A percentile compares a stretch with the other conserved stretches of the same genome.
These are phyloP conservation scores for Trinectes maculatus DNA, from an alignment of 2,113 vertebrate species.

Conservation along the genomic window DNA sequence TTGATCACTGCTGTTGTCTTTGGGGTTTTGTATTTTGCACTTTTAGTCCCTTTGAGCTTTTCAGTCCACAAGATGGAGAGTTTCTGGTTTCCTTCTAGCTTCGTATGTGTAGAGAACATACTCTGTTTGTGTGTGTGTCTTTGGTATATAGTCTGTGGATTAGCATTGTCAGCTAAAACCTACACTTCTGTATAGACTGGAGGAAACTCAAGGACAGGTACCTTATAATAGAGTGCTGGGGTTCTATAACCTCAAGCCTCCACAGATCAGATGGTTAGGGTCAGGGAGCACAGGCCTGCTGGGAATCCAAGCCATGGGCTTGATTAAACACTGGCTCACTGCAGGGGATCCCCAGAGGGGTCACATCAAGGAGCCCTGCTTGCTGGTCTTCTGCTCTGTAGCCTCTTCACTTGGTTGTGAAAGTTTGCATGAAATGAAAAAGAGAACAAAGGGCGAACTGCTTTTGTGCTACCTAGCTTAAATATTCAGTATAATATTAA, in stretches of 20 bases:
- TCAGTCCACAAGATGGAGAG: not conserved
- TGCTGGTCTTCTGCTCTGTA: slow-evolving; percentile 35
- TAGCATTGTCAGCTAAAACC: slow-evolving; percentile 53
- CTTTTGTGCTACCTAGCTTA: not conserved
- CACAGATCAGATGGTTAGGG: slow-evolving; percentile 75
- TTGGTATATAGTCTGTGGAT: slow-evolving; percentile 20
- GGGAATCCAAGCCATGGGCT: slow-evolving; percentile 68
- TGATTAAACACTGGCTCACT: slow-evolving; percentile 76
- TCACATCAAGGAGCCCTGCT: slow-evolving; percentile 53
- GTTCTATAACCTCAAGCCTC: slow-evolving; percentile 37
- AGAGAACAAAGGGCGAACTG: not conserved
- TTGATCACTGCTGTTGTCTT: slow-evolving; percentile 24
- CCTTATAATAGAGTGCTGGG: slow-evolving; percentile 57
- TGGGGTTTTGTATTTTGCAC: slow-evolving; percentile 12
- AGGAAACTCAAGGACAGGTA: slow-evolving; percentile 65
- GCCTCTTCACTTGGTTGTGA: slow-evolving; percentile 10
- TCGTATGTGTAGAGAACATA: not conserved
- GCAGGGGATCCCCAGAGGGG: slow-evolving; percentile 47
- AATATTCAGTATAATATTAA: not conserved
- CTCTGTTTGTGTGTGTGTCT: slow-evolving; percentile 6
- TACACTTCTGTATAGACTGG: slow-evolving; percentile 15
- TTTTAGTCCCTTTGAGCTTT: slow-evolving; percentile 10
- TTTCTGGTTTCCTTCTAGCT: not conserved
- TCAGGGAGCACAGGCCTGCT: slow-evolving; percentile 58
- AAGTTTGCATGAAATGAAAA: not conserved